These are phyloP conservation scores for Xestia xanthographa DNA, from an alignment of 2,888 invertebrate genomes.

Conservation along the genomic window DNA sequence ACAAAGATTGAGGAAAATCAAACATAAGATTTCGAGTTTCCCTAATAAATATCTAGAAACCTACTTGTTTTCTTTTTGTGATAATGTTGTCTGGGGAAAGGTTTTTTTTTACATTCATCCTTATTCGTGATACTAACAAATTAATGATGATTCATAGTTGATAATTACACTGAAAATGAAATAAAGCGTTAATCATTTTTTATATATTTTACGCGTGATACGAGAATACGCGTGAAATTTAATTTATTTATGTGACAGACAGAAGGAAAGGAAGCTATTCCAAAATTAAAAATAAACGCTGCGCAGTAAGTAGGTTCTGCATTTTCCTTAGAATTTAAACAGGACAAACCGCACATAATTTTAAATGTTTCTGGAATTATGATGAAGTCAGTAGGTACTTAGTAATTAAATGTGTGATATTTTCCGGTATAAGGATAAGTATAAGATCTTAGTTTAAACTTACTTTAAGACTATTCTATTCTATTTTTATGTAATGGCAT, in stretches of 20 bases:
- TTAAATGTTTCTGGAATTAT: slow-evolving; percentile 49
- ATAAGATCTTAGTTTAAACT: not conserved
- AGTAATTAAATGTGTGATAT: slow-evolving; percentile 14
- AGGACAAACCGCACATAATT: slow-evolving; percentile 35
- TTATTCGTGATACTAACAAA: not conserved
- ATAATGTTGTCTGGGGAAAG: not conserved
- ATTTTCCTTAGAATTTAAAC: slow-evolving; percentile 44
- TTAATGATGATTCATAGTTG: not conserved
- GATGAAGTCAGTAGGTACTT: slow-evolving; percentile 25
- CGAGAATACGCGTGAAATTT: not conserved
- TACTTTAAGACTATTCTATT: too few relatives aligned
- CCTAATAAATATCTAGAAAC: not conserved
- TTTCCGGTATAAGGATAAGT: slow-evolving; percentile 29
- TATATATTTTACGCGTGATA: not conserved
- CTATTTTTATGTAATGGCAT: too few relatives aligned
- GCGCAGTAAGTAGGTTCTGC: not conserved
- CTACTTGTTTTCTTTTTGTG: not conserved
- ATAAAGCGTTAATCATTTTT: too few relatives aligned
- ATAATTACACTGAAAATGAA: not conserved
- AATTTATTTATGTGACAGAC: not conserved
- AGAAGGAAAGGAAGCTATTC: not conserved
- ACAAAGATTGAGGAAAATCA: slow-evolving; percentile 2
- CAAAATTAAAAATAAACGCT: slow-evolving; percentile 32
- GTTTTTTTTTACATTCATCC: not conserved
- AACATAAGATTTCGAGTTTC: slow-evolving; percentile 14